Evolutionary conservation across 35 echinoderm and acorn worm genomes (phyloP).

Genomic region (Apostichopus parvimensis): DNA sequence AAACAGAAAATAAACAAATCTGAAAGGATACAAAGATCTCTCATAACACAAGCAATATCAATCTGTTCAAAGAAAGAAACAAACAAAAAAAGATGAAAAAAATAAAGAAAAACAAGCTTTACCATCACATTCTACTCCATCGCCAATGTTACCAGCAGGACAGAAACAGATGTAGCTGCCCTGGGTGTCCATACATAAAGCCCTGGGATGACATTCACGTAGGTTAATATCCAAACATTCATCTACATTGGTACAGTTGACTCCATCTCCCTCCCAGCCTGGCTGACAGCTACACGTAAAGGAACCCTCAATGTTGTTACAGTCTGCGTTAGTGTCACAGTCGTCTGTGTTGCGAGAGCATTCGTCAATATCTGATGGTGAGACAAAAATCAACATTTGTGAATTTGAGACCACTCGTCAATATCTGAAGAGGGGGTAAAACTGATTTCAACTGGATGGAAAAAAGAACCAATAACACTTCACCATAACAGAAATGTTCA

Average conservation of each 20-base stretch:
- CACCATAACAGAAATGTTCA: too few species aligned
- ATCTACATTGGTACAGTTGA: slow-evolving; percentile 67
- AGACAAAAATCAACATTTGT: too few species aligned
- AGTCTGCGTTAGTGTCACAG: slow-evolving; percentile 61
- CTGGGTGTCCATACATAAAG: slow-evolving; percentile 63
- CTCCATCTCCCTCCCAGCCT: slow-evolving; percentile 55
- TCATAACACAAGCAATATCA: not conserved
- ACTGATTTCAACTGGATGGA: too few species aligned
- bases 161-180: slow-evolving; percentile 79
- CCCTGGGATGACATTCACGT: slow-evolving; percentile 60
- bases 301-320: slow-evolving; percentile 60
- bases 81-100: too few species aligned
- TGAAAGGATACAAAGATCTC: too few species aligned
- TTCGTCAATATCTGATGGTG: slow-evolving; percentile 80
- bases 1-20: too few species aligned
- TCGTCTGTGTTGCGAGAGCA: slow-evolving; percentile 51
- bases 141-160: slow-evolving; percentile 52
- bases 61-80: too few species aligned
- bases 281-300: slow-evolving; percentile 8
- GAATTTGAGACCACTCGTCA: too few species aligned
- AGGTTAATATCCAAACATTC: slow-evolving; percentile 50
- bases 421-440: too few species aligned
- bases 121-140: slow-evolving; percentile 78
- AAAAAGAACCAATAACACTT: too few species aligned
- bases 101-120: not conserved